A percentile compares a stretch with the other conserved stretches of the same genome.
Conservation (phyloP, 2,113 vertebrate species). For the Platichthys flesus region DNA sequence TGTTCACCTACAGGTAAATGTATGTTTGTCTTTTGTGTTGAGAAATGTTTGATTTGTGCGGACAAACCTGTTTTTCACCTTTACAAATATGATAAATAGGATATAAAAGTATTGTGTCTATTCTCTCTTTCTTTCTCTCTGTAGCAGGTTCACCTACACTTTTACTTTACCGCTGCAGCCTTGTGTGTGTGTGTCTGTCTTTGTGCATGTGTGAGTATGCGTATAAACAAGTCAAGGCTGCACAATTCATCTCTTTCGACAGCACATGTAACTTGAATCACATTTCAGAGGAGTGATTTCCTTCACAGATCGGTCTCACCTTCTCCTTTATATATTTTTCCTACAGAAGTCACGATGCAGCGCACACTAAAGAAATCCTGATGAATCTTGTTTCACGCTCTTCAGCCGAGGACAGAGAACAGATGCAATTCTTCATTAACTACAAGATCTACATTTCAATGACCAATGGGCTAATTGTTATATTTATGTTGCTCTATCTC, state of each 20-base stretch:
- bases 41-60: too few species aligned
- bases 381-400: constrained; percentile 7
- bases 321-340: not conserved
- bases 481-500: constrained; percentile 96
- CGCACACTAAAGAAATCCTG: not conserved
- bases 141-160: not conserved
- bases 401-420: constrained; percentile 18
- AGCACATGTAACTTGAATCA: not conserved
- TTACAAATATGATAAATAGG: too few species aligned
- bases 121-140: too few species aligned
- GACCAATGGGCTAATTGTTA: constrained; percentile 92
- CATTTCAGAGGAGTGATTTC: not conserved
- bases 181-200: not conserved
- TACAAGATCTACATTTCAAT: constrained; percentile 92
- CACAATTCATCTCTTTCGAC: not conserved
- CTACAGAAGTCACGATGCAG: not conserved
- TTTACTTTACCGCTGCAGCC: not conserved
- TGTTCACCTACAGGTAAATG: too few species aligned
- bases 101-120: not conserved
- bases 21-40: too few species aligned
- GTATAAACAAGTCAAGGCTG: constrained; percentile 25
- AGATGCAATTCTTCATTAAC: constrained; percentile 82
- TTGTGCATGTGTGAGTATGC: not conserved
- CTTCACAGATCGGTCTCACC: not conserved
- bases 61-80: too few species aligned